Percentiles rank a stretch among this genome's conserved stretches.
phyloP scores from a whole-genome alignment of 2,113 vertebrate species.

The Lepus timidus region DNA sequence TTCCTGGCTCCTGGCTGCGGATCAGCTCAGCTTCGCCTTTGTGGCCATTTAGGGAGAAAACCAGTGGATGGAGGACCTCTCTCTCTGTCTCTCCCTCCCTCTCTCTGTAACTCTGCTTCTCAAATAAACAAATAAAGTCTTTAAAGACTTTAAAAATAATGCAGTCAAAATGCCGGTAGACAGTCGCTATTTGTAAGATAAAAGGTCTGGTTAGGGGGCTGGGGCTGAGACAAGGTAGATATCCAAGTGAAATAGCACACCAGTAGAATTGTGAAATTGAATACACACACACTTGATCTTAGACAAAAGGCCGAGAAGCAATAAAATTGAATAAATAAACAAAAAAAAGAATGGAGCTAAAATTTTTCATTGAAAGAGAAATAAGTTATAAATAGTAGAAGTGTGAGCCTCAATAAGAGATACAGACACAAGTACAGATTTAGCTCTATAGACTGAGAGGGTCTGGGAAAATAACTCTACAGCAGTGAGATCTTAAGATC shows the following conservation, averaged over 20 bases:
- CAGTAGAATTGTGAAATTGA: neutral
- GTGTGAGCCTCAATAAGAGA: neutral
- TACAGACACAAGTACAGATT: too few relatives aligned
- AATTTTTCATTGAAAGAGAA: constrained; percentile 13
- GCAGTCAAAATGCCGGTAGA: neutral
- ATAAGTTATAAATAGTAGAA: neutral
- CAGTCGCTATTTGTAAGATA: neutral
- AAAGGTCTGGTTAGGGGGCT: neutral
- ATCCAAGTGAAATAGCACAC: neutral
- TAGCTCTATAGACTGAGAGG: neutral
- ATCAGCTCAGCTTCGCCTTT: too few relatives aligned
- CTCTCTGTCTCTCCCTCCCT: too few relatives aligned
- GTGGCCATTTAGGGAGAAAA: too few relatives aligned
- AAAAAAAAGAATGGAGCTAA: neutral
- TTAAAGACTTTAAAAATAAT: too few relatives aligned
- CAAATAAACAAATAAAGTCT: too few relatives aligned
- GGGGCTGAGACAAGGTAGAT: neutral
- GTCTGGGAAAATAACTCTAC: neutral
- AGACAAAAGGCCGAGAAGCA: too few relatives aligned
- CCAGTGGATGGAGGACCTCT: too few relatives aligned
- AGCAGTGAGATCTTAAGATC: neutral
- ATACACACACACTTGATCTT: neutral
- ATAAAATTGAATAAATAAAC: neutral
- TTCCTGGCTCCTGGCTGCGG: too few relatives aligned
- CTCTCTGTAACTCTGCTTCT: too few relatives aligned